Percentiles rank a stretch among this genome's conserved stretches.
Evolutionary conservation across 1,140 invertebrate species (phyloP).

Genomic region (Tribolium madens): DNA sequence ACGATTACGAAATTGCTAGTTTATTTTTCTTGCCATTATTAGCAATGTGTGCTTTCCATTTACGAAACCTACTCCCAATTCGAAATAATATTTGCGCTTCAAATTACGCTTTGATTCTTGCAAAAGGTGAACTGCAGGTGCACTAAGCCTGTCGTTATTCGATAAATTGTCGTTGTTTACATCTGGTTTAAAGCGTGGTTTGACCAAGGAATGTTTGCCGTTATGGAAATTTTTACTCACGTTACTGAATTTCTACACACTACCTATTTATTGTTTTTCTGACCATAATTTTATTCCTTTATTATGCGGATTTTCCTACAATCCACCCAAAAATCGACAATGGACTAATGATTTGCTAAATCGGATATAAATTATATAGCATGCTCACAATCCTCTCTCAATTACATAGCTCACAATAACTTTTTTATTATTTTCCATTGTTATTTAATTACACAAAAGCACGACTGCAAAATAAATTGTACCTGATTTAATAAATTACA

Average conservation of each 20-base stretch:
- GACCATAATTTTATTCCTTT: neutral
- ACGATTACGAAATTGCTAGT: neutral
- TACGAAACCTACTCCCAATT: neutral
- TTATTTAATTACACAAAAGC: no score
- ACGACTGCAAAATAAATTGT: no score
- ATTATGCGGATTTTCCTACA: neutral
- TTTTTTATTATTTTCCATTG: no score
- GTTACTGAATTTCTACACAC: neutral
- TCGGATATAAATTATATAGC: neutral
- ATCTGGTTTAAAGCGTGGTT: neutral
- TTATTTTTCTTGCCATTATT: neutral
- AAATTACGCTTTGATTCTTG: neutral
- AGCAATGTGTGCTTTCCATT: slow-evolving; percentile 7
- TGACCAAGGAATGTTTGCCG: neutral
- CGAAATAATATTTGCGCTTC: slow-evolving; percentile 11
- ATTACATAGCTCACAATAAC: no score
- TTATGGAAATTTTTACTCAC: slow-evolving; percentile 4
- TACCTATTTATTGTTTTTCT: neutral
- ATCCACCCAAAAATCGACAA: neutral
- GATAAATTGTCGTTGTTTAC: neutral
- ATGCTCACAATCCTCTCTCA: no score
- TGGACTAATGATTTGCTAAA: neutral
- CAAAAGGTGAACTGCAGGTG: neutral
- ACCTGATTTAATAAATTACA: no score
- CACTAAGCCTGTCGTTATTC: neutral